A percentile compares a stretch with the other conserved stretches of the same genome.
These are phyloP conservation scores for Plestiodon gilberti DNA, from an alignment of 2,113 vertebrate genomes.

Conservation along the genomic window DNA sequence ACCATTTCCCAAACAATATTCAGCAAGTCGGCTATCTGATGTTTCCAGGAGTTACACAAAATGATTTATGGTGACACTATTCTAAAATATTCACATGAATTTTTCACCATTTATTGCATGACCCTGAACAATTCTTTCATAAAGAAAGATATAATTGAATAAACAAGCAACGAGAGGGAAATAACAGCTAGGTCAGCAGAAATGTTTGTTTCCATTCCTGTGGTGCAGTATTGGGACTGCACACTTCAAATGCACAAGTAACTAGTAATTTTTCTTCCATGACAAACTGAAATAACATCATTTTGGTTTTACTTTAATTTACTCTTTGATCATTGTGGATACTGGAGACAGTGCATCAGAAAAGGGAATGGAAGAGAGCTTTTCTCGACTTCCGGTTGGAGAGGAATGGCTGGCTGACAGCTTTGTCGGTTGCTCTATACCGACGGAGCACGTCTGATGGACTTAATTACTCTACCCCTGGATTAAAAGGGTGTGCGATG, in stretches of 20 bases:
- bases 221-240: neutral
- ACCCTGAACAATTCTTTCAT: constrained; percentile 13
- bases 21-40: constrained; percentile 18
- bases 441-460: too few species aligned
- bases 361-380: neutral
- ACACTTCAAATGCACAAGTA: constrained; percentile 9
- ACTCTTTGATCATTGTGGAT: neutral
- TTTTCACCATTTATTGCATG: constrained; percentile 8
- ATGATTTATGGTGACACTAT: constrained; percentile 32
- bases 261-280: constrained; percentile 31
- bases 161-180: neutral
- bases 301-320: constrained; percentile 10
- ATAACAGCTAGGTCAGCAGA: constrained; percentile 23
- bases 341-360: neutral
- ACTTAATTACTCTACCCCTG: too few species aligned
- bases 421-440: too few species aligned
- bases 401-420: too few species aligned
- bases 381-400: too few species aligned
- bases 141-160: constrained; percentile 30
- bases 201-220: neutral
- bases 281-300: constrained; percentile 25
- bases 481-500: too few species aligned
- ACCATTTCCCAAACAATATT: neutral
- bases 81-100: constrained; percentile 29
- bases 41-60: constrained; percentile 9